Conservation (phyloP, 1,140 invertebrate species). For the Thaumatotibia leucotreta region DNA sequence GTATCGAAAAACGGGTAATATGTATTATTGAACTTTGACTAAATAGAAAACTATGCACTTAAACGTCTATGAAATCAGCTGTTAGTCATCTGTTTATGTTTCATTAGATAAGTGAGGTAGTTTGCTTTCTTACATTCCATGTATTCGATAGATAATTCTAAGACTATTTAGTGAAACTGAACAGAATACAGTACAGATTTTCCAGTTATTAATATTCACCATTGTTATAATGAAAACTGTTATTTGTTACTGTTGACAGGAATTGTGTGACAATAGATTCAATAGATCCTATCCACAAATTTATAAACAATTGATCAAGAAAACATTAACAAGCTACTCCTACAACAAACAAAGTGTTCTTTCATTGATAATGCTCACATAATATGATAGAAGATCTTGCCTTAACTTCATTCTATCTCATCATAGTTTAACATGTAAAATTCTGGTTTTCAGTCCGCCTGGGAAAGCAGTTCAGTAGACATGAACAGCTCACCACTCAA, state of each 20-base stretch:
- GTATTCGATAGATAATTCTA: not conserved
- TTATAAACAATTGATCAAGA: too few species aligned
- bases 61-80: not conserved
- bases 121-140: not conserved
- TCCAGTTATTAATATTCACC: not conserved
- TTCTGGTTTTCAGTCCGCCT: conserved; percentile 54
- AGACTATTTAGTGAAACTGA: not conserved
- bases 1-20: too few species aligned
- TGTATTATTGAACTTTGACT: not conserved
- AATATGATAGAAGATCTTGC: too few species aligned
- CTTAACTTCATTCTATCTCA: too few species aligned
- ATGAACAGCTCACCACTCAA: conserved; percentile 85
- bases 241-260: too few species aligned
- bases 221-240: too few species aligned
- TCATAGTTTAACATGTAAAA: too few species aligned
- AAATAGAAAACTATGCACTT: not conserved
- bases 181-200: not conserved
- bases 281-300: too few species aligned
- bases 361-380: too few species aligned
- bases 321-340: too few species aligned
- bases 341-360: too few species aligned
- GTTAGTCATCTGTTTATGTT: not conserved
- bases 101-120: not conserved
- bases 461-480: conserved; percentile 75
- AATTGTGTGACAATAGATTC: too few species aligned